phyloP scores from a whole-genome alignment of 2,888 invertebrate species.

The Venusia cambrica region DNA sequence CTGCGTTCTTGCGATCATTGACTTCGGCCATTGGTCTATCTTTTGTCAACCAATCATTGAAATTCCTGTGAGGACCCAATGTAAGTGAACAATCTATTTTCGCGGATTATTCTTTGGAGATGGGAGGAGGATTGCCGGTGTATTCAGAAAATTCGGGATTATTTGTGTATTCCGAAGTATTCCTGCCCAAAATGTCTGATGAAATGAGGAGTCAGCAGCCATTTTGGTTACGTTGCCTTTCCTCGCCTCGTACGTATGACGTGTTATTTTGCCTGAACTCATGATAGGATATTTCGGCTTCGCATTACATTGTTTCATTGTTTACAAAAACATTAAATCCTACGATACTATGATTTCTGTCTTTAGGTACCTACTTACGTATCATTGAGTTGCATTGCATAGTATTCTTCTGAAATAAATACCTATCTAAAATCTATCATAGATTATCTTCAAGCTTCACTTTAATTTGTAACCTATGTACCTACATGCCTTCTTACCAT shows the following conservation, averaged over 20 bases:
- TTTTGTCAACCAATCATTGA: constrained; percentile 94
- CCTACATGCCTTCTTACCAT: too few relatives aligned
- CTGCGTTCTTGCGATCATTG: constrained; percentile 87
- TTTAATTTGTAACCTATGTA: too few relatives aligned
- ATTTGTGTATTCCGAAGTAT: constrained; percentile 37
- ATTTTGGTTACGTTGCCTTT: constrained; percentile 71
- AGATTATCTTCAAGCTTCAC: too few relatives aligned
- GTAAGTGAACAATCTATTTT: constrained; percentile 74
- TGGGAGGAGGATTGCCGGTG: constrained; percentile 45
- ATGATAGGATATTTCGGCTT: too few relatives aligned
- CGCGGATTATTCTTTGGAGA: constrained; percentile 54
- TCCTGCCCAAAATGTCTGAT: constrained; percentile 37
- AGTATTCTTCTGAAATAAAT: too few relatives aligned
- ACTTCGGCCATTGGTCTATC: constrained; percentile 93
- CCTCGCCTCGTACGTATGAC: constrained; percentile 59
- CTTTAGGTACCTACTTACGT: too few relatives aligned
- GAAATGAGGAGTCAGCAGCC: constrained; percentile 65
- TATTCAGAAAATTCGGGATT: constrained; percentile 17
- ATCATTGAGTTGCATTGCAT: too few relatives aligned
- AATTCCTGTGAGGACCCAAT: constrained; percentile 84
- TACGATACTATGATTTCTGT: too few relatives aligned
- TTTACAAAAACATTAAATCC: too few relatives aligned
- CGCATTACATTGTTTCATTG: too few relatives aligned
- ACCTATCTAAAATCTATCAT: too few relatives aligned
- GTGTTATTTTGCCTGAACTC: constrained; percentile 44